Evolutionary conservation across 2,797 vertebrate species (phyloP), one percentile per base, ranked within the genome.

Genomic region (Threskiornis aethiopicus): DNA sequence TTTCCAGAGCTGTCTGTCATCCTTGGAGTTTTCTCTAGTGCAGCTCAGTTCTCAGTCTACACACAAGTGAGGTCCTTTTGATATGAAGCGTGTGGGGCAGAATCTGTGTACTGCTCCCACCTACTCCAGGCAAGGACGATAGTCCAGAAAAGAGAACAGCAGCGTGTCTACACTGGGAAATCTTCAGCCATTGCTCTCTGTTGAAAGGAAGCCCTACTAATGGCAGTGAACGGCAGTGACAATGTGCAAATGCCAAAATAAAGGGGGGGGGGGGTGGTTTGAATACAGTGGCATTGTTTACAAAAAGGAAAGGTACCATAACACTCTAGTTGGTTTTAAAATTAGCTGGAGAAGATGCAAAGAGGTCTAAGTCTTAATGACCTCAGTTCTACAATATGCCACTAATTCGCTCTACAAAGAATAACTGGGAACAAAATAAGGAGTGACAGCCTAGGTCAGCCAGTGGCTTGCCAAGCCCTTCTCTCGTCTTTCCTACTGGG

Each of bases 1-100:
- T 96, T 95, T 87, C 80, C 91, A 89, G 79, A 88, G 84, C 73
- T 95, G 70, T 51, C 83, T 94, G 69, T 93, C 51, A 77, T 95
- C 31, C 91, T 81, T 37, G 35, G 73, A 81, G 28, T 69, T 89
- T 72, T 85, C 72, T 58, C 44, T 39, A 35, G 42, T 8, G 65
- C 42, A 69, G 58, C 62, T 89, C 52, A 33, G 19, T 89, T 91
- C 85, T 81, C 73, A 70, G 11, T 61, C 17, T 16, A 21, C 31
- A 46, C 57, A 49, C 58, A 71, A 37, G 21, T 25, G 51, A 69
- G 55, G 33, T 44, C 25, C 13, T 96, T 89, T 31, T 25, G 39
- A 62, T 52, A 26, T 28, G 42, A 84, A 33, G 31, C 6, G 0
- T 6, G 21, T 29, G 16, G 39, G 67, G 39, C 51, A 87, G 62